A percentile compares a stretch with the other conserved stretches of the same genome.
These are phyloP conservation scores for Sesia bembeciformis DNA, from an alignment of 2,888 invertebrate genomes.

Conservation along the genomic window DNA sequence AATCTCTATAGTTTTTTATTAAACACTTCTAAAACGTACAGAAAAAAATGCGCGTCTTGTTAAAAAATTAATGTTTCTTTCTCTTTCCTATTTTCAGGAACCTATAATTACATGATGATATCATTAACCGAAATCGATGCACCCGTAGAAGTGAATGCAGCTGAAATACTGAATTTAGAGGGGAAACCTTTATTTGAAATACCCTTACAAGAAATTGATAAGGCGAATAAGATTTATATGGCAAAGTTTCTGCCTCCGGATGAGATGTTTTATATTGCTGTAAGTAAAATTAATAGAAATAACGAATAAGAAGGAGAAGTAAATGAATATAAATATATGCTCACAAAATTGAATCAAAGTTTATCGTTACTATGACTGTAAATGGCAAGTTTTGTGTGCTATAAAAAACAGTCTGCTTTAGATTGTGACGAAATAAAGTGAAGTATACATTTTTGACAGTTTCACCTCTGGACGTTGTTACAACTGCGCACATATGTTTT, in stretches of 20 bases:
- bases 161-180: constrained; percentile 37
- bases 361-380: too few species aligned
- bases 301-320: too few species aligned
- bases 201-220: constrained; percentile 30
- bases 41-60: not conserved
- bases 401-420: too few species aligned
- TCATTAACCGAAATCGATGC: constrained; percentile 28
- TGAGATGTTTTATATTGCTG: constrained; percentile 78
- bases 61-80: too few species aligned
- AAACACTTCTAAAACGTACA: not conserved
- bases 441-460: too few species aligned
- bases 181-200: constrained; percentile 52
- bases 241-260: constrained; percentile 78
- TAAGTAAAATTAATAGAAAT: constrained; percentile 30
- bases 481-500: too few species aligned
- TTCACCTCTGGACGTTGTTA: too few species aligned
- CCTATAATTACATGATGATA: constrained; percentile 56
- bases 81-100: constrained; percentile 24
- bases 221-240: constrained; percentile 44
- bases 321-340: too few species aligned
- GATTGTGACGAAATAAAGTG: too few species aligned
- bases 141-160: constrained; percentile 33
- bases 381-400: too few species aligned
- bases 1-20: not conserved
- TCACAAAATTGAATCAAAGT: too few species aligned